A percentile compares a stretch with the other conserved stretches of the same genome.
Evolutionary conservation across 2,888 invertebrate species (phyloP).

Genomic region (Folsomia manolachei): DNA sequence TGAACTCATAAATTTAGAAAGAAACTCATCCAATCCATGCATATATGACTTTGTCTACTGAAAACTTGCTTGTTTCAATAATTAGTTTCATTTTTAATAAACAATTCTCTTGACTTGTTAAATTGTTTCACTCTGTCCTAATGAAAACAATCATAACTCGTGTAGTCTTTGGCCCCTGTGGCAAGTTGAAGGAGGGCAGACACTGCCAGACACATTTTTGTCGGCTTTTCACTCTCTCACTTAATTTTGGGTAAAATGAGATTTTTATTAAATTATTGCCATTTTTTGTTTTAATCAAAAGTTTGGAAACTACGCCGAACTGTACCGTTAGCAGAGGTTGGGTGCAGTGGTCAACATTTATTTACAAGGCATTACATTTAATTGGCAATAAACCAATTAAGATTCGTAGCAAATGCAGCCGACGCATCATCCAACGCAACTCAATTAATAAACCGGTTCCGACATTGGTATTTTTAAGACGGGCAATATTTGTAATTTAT

Average conservation of each 20-base stretch:
- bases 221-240: too few relatives aligned
- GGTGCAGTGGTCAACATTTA: not conserved
- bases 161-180: too few relatives aligned
- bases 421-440: too few relatives aligned
- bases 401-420: not conserved
- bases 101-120: not conserved
- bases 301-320: not conserved
- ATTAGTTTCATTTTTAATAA: not conserved
- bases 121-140: too few relatives aligned
- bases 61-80: not conserved
- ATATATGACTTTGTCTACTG: not conserved
- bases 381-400: constrained; percentile 7
- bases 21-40: not conserved
- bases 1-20: not conserved
- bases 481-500: too few relatives aligned
- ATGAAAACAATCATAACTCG: too few relatives aligned
- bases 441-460: constrained; percentile 1
- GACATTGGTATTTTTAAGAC: not conserved
- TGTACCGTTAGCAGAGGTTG: too few relatives aligned
- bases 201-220: too few relatives aligned
- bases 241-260: not conserved
- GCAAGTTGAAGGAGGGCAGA: too few relatives aligned
- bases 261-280: not conserved
- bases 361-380: constrained; percentile 6
- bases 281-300: not conserved